These are phyloP conservation scores for Leptestheria dahalacensis DNA, from an alignment of 1,140 invertebrate genomes.

Conservation along the genomic window DNA sequence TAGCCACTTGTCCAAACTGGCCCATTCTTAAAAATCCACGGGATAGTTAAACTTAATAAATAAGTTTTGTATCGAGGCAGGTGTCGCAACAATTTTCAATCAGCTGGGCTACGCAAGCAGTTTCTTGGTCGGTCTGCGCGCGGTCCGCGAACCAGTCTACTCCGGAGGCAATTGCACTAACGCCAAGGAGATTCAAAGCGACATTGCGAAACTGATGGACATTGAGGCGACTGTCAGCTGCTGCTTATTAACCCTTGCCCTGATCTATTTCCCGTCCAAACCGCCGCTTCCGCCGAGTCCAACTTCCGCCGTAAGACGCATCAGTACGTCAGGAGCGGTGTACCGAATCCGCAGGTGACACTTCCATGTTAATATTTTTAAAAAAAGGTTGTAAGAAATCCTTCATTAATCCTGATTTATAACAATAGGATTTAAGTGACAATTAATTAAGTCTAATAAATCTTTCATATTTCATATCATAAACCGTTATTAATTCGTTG, in stretches of 20 bases:
- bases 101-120: conserved; percentile 30
- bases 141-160: conserved; percentile 20
- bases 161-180: conserved; percentile 9
- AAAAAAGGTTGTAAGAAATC: too few relatives aligned
- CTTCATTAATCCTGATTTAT: too few relatives aligned
- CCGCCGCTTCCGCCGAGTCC: conserved; percentile 27
- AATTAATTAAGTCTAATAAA: too few relatives aligned
- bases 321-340: conserved; percentile 6
- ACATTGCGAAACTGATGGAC: conserved; percentile 20
- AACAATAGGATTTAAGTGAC: too few relatives aligned
- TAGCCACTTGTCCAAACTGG: too few relatives aligned
- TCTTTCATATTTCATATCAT: too few relatives aligned
- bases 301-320: conserved; percentile 19
- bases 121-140: conserved; percentile 26
- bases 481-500: too few relatives aligned
- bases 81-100: conserved; percentile 28
- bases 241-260: conserved; percentile 22
- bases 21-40: neutral
- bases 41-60: too few relatives aligned
- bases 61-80: too few relatives aligned
- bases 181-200: conserved; percentile 18
- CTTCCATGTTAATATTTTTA: too few relatives aligned
- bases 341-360: neutral
- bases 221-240: conserved; percentile 24
- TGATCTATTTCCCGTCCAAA: conserved; percentile 29